Base-by-base conservation (phyloP, 2,888 invertebrate species). In the Phengaris arion region DNA sequence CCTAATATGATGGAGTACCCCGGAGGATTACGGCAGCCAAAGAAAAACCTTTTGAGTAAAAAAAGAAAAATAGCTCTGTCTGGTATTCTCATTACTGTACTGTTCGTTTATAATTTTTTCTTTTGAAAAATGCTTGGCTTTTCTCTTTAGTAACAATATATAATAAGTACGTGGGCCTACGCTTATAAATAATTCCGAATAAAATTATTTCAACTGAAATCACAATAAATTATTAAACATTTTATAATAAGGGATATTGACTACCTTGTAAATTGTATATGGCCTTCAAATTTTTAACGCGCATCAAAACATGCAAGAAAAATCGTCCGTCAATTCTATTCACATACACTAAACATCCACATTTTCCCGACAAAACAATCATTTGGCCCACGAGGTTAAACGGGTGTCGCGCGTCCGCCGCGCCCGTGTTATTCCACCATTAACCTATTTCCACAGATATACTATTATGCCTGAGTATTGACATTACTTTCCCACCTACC, bases 351-450 rank as follows among this genome's bases (percentile, higher is more conserved):
- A 35, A 35, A 35, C 35, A 35, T 35, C 0, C 35, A 64, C 10
- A 64, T 64, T 64, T 64, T 64, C 10, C 45, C 13, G 35, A 35
- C 35, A 45, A 64, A 35, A 64, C 35, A 64, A 10, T 45, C 12
- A 45, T 64, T 64, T 35, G 12, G 64, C 64, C 35, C 35, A 45
- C 64, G n/a, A 74, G 51, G 59, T 52, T 68, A 68, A 52, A 46
- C 64, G 55, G 68, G 68, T 76, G 79, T 78, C 79, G 78, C 78
- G 48, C 79, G 78, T 77, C 52, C 76, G 76, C 78, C 77, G 74
- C 77, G 76, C 78, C 79, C 79, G 79, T 79, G 80, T 81, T 79
- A 79, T 80, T 78, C 78, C 76, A 79, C 78, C 81, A 80, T 81
- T 81, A 81, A 81, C 81, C 81, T 78, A 81, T 78, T 79, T 78